Evolutionary conservation across 2,797 vertebrate genomes (phyloP), one percentile per base, ranked within the genome.

Genomic region (Takifugu rubripes): DNA sequence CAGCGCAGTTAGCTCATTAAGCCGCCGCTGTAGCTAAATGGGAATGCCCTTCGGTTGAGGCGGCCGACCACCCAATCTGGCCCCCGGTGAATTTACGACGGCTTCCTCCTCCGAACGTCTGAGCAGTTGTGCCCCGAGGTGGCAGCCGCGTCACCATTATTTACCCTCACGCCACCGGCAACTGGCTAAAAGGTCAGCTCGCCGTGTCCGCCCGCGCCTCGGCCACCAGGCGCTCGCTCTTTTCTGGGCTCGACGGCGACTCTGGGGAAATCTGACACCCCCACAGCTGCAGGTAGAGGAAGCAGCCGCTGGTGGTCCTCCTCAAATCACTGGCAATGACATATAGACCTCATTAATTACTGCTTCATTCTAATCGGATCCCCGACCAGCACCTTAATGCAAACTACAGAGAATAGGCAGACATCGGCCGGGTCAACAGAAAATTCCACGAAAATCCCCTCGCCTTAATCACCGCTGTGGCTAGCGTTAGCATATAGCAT

Each of bases 51-150:
- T 61, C 60, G 68, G 56, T 63, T 68, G 53, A 77, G 60, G 58
- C 55, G 54, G 61, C 10, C 40, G 88, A 89, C 86, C 87, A 87
- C 89, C 84, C 87, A 86, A 75, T 70, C 68, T 73, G 63, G n/a
- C 46, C 64, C 62, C 62, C n/a, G 48, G 56, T 59, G 66, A 56
- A 70, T 86, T 83, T 84, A 81, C 74, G 73, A 75, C 75, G 58
- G 61, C 72, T 27, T 27, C 73, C 62, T 44, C 42, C 66, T 53
- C 48, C 25, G n/a, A 65, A 78, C 68, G 56, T 74, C 70, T 45
- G 59, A 71, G 68, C 77, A 83, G 60, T 83, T 76, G 77, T 72
- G 66, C 59, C 72, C 75, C 27, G 68, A 89, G 88, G 89, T 90
- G 84, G 84, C 84, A 80, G 79, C 75, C 83, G 26, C 49, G 64